A percentile compares a stretch with the other conserved stretches of the same genome.
Evolutionary conservation across 1,140 invertebrate species (phyloP).

Genomic region (Coenobita brevimanus): DNA sequence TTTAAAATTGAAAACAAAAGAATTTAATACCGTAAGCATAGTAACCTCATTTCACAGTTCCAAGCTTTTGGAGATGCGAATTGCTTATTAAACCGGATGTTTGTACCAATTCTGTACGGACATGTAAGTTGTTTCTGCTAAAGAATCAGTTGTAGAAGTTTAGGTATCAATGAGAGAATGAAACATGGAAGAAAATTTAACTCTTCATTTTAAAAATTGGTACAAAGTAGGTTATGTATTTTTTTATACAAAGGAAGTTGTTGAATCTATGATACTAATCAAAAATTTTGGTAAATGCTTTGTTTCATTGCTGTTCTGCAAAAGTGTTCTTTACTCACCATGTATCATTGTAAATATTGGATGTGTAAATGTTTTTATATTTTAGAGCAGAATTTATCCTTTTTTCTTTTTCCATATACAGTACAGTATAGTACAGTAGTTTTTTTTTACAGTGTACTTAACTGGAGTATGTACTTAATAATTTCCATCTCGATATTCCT

Average conservation of each 20-base stretch:
- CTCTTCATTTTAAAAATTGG: too few relatives aligned
- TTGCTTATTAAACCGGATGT: too few relatives aligned
- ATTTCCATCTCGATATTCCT: conserved; percentile 1
- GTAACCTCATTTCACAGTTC: too few relatives aligned
- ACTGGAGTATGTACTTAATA: conserved; percentile 45
- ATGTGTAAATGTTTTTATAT: conserved; percentile 18
- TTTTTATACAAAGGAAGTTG: too few relatives aligned
- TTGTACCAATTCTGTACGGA: too few relatives aligned
- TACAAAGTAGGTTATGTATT: too few relatives aligned
- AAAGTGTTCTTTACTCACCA: background rate
- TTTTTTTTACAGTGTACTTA: conserved; percentile 26
- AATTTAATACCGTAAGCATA: background rate
- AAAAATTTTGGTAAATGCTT: background rate
- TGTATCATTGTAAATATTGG: conserved; percentile 31
- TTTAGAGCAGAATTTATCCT: conserved; percentile 37
- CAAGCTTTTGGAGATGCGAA: too few relatives aligned
- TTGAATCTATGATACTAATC: background rate
- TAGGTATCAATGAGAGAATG: too few relatives aligned
- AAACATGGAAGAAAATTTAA: too few relatives aligned
- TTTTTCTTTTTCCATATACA: conserved; percentile 4
- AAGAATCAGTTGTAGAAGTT: too few relatives aligned
- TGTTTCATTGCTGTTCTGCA: background rate
- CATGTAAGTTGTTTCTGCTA: too few relatives aligned
- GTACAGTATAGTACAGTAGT: too few relatives aligned
- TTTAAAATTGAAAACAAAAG: background rate